Percentiles rank a stretch among this genome's conserved stretches.
Conservation (phyloP, 2,113 vertebrate species). For the Todiramphus saurophagus region DNA sequence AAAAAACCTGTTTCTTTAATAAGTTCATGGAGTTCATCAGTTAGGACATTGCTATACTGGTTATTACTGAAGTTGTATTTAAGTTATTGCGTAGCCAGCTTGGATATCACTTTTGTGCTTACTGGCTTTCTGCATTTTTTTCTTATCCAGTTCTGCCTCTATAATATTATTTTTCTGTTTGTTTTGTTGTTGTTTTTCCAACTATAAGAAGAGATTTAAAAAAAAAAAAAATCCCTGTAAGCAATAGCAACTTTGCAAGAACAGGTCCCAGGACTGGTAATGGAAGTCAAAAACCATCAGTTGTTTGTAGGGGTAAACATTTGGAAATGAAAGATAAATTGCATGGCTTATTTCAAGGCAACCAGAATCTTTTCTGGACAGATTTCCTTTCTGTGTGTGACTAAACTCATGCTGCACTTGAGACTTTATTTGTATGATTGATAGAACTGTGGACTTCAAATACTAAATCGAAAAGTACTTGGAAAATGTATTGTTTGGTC, state of each 20-base stretch:
- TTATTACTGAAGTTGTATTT: not conserved
- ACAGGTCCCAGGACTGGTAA: not conserved
- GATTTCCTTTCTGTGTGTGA: not conserved
- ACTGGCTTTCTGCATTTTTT: not conserved
- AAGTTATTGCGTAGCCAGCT: not conserved
- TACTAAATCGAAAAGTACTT: not conserved
- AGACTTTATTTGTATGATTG: not conserved
- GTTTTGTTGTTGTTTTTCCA: no score
- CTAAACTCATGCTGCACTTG: not conserved
- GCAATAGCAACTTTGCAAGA: not conserved
- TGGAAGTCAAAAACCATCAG: accelerated
- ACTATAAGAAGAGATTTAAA: not conserved
- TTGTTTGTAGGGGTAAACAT: not conserved
- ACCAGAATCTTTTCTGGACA: not conserved
- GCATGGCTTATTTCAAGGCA: not conserved
- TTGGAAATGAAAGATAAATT: not conserved
- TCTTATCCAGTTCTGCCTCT: not conserved
- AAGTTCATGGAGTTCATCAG: not conserved
- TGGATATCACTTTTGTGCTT: not conserved
- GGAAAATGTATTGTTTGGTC: not conserved
- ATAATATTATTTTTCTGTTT: not conserved
- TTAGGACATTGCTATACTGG: not conserved
- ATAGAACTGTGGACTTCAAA: not conserved
- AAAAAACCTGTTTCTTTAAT: not conserved
- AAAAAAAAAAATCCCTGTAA: not conserved